A percentile compares a stretch with the other conserved stretches of the same genome.
Conservation (phyloP, 2,113 vertebrate genomes). For the Antennarius striatus region DNA sequence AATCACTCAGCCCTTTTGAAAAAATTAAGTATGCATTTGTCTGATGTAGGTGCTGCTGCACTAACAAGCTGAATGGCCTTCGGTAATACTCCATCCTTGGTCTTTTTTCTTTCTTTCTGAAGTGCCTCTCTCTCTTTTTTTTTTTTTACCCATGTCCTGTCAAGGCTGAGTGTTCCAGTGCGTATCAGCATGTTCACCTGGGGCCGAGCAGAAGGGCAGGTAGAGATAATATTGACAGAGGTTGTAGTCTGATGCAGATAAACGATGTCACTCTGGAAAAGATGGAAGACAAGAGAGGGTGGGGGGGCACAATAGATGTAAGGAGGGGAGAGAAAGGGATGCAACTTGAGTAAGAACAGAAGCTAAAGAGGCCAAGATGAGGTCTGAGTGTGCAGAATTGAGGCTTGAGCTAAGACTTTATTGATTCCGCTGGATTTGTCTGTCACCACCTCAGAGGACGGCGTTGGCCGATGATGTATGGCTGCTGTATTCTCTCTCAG, state of each 20-base stretch:
- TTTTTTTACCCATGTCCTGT: conserved; percentile 32
- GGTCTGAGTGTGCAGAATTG: conserved; percentile 40
- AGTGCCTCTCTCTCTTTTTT: conserved; percentile 41
- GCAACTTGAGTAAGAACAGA: conserved; percentile 34
- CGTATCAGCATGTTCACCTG: conserved; percentile 65
- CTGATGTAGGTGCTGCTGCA: conserved; percentile 52
- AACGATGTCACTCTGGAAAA: conserved; percentile 57
- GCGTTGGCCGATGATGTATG: conserved; percentile 72
- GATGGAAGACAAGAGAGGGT: conserved; percentile 24
- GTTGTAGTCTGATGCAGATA: conserved; percentile 58
- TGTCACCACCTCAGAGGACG: conserved; percentile 63
- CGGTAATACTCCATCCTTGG: conserved; percentile 58
- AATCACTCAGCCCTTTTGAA: conserved; percentile 48
- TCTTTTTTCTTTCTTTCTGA: conserved; percentile 51
- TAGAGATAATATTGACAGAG: conserved; percentile 72
- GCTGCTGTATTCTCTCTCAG: conserved; percentile 46
- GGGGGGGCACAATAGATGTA: conserved; percentile 17
- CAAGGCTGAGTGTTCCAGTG: conserved; percentile 67
- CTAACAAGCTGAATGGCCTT: conserved; percentile 75
- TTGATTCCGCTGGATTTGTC: conserved; percentile 72
- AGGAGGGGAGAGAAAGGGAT: conserved; percentile 5
- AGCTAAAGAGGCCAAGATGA: conserved; percentile 36
- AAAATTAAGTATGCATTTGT: conserved; percentile 58
- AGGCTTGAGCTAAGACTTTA: conserved; percentile 63
- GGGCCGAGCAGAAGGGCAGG: conserved; percentile 57